Percentiles rank a stretch among this genome's conserved stretches.
Conservation (phyloP, 2,113 vertebrate genomes). For the Morone chrysops region DNA sequence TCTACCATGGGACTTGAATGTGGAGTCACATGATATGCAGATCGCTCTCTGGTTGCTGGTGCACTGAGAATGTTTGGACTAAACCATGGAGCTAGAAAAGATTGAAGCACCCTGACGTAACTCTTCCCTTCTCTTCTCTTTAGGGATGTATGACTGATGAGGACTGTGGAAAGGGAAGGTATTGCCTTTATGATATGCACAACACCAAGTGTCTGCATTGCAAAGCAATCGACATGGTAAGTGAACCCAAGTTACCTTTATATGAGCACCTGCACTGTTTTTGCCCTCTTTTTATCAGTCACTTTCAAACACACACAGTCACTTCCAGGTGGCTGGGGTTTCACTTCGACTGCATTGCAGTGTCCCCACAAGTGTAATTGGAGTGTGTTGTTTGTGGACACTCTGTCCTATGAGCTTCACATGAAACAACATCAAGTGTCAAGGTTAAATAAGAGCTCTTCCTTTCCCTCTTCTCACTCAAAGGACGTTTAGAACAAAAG, state of each 20-base stretch:
- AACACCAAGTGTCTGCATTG: slow-evolving; percentile 89
- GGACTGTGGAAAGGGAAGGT: slow-evolving; percentile 88
- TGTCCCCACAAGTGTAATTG: slow-evolving; percentile 74
- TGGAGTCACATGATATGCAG: not conserved
- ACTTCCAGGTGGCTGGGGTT: slow-evolving; percentile 44
- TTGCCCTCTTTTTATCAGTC: not conserved
- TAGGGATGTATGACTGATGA: slow-evolving; percentile 91
- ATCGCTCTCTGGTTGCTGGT: not conserved
- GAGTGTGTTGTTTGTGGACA: slow-evolving; percentile 59
- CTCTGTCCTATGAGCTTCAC: slow-evolving; percentile 48
- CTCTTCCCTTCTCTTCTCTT: slow-evolving; percentile 18
- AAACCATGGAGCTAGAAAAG: not conserved
- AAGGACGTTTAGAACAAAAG: not conserved
- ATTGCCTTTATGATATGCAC: slow-evolving; percentile 86
- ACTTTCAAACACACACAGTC: not conserved
- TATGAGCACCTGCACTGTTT: not conserved
- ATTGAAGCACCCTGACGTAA: not conserved
- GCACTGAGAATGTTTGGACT: not conserved
- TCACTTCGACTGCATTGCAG: slow-evolving; percentile 82
- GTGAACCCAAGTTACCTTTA: slow-evolving; percentile 43
- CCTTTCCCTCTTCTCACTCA: not conserved
- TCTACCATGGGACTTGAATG: not conserved
- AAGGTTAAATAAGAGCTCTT: slow-evolving; percentile 62
- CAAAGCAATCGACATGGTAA: slow-evolving; percentile 86
- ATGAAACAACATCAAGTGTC: slow-evolving; percentile 47